Conservation (phyloP, 2,888 invertebrate genomes). For the Epinotia bilunana region DNA sequence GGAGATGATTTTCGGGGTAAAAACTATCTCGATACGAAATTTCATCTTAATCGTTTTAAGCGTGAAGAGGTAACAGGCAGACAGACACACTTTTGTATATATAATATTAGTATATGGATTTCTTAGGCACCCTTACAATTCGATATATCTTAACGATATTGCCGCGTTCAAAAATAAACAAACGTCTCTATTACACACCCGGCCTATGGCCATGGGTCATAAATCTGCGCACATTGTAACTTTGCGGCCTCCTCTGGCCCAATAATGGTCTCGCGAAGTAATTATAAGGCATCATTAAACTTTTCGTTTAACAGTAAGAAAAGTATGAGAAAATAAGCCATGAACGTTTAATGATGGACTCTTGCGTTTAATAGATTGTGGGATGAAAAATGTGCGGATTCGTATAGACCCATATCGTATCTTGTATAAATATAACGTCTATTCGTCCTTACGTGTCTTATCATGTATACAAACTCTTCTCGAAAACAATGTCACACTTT, state of each 20-base stretch:
- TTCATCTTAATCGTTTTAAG: too few species aligned
- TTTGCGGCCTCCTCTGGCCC: constrained; percentile 58
- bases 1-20: too few species aligned
- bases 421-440: neutral
- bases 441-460: too few species aligned
- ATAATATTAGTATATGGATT: neutral
- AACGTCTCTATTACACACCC: constrained; percentile 13
- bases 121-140: neutral
- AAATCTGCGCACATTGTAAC: constrained; percentile 67
- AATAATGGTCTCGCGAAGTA: constrained; percentile 64
- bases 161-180: constrained; percentile 7
- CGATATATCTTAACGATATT: constrained; percentile 11
- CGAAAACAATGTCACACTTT: too few species aligned
- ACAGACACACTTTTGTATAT: too few species aligned
- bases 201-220: constrained; percentile 51
- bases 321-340: constrained; percentile 43
- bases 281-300: constrained; percentile 61
- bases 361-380: constrained; percentile 20
- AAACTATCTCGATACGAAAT: too few species aligned
- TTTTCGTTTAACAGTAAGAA: constrained; percentile 49
- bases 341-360: constrained; percentile 37
- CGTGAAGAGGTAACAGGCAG: too few species aligned
- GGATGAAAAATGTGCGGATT: constrained; percentile 6
- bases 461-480: too few species aligned
- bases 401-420: neutral